Evolutionary conservation across 2,113 vertebrate genomes (phyloP).

Genomic region (Cryptomyrus ogoouensis): DNA sequence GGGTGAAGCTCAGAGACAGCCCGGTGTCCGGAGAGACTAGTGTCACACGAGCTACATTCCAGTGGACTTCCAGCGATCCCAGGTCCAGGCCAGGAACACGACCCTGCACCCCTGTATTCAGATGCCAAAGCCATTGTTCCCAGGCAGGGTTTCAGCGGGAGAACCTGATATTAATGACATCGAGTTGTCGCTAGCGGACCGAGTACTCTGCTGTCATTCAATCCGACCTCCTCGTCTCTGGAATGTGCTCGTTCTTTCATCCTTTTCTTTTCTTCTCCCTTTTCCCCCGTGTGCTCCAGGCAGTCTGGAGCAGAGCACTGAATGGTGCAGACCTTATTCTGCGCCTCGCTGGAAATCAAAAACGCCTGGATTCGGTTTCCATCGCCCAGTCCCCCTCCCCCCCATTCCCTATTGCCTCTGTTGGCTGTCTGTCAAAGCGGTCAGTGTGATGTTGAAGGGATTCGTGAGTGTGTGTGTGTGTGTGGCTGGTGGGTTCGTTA

Average conservation of each 20-base stretch:
- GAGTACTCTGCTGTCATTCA: constrained; percentile 48
- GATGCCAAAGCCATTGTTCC: constrained; percentile 58
- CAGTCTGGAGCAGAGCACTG: constrained; percentile 41
- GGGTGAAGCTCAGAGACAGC: constrained; percentile 15
- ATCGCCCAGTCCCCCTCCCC: not conserved
- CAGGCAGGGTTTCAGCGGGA: constrained; percentile 41
- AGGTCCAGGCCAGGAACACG: constrained; percentile 14
- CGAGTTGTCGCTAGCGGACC: constrained; percentile 52
- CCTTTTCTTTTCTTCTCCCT: constrained; percentile 37
- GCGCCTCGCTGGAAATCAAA: not conserved
- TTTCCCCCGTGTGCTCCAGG: constrained; percentile 30
- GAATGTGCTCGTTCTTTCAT: constrained; percentile 58
- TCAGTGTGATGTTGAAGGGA: not conserved
- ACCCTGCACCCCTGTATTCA: constrained; percentile 44
- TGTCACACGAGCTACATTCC: constrained; percentile 57
- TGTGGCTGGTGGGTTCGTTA: not conserved
- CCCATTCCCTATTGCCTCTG: not conserved
- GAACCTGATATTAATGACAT: constrained; percentile 53
- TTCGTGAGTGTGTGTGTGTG: not conserved
- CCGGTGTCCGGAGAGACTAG: constrained; percentile 8
- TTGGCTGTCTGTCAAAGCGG: not conserved
- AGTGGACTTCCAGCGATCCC: constrained; percentile 34
- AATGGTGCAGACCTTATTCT: constrained; percentile 29
- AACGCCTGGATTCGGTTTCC: not conserved
- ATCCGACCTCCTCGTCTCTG: constrained; percentile 55